A percentile compares a stretch with the other conserved stretches of the same genome.
Conservation (phyloP, 2,888 invertebrate species). For the Melanostoma scalare region DNA sequence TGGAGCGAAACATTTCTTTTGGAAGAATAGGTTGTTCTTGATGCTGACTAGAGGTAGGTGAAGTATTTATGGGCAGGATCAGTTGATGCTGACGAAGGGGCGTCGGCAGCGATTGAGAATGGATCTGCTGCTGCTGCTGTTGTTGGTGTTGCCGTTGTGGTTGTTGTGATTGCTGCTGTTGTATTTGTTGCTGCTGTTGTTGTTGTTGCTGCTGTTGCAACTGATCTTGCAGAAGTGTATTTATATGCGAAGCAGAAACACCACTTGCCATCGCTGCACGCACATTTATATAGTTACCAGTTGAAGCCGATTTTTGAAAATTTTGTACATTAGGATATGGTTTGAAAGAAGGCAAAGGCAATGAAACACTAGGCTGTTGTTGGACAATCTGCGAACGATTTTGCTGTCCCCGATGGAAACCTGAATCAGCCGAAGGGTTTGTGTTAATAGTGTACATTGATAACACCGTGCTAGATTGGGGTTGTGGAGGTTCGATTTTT, state of each 20-base stretch:
- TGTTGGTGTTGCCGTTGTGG: slow-evolving; percentile 59
- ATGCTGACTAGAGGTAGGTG: slow-evolving; percentile 71
- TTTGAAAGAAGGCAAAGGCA: slow-evolving; percentile 76
- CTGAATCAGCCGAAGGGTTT: slow-evolving; percentile 23
- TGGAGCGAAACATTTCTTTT: slow-evolving; percentile 85
- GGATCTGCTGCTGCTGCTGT: slow-evolving; percentile 36
- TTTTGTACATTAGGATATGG: slow-evolving; percentile 78
- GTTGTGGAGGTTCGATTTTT: slow-evolving; percentile 78
- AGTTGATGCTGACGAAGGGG: slow-evolving; percentile 68
- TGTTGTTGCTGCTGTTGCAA: slow-evolving; percentile 48
- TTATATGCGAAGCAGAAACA: slow-evolving; percentile 48
- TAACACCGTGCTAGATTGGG: slow-evolving; percentile 77
- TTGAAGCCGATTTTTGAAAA: slow-evolving; percentile 80
- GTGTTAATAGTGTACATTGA: slow-evolving; percentile 75
- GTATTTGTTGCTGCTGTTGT: slow-evolving; percentile 65
- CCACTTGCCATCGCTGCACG: slow-evolving; percentile 64
- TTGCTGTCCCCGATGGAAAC: slow-evolving; percentile 36
- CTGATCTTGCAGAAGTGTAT: slow-evolving; percentile 40
- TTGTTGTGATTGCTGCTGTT: slow-evolving; percentile 70
- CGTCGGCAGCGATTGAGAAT: slow-evolving; percentile 65
- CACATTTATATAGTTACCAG: slow-evolving; percentile 79
- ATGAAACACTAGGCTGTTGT: slow-evolving; percentile 48
- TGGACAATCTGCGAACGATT: slow-evolving; percentile 54
- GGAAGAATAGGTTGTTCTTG: slow-evolving; percentile 75
- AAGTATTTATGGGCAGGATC: slow-evolving; percentile 40